Conservation (phyloP, 2,797 vertebrate species). For the Coregonus suidteri region DNA sequence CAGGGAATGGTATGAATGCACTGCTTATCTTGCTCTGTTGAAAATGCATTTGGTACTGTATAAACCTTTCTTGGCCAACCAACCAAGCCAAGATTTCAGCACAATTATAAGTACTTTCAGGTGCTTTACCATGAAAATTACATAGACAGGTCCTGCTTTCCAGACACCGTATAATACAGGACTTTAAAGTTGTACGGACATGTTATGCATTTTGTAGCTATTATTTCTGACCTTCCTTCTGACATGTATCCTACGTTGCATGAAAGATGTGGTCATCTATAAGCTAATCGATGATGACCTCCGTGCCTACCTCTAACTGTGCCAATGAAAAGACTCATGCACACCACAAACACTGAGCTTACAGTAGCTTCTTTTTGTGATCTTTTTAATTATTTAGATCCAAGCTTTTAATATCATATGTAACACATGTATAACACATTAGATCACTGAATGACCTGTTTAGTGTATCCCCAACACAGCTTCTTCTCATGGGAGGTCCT, state of each 20-base stretch:
- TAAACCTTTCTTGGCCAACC: not conserved
- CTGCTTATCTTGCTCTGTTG: no score
- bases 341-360: not conserved
- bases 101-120: not conserved
- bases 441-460: not conserved
- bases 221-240: no score
- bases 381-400: not conserved
- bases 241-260: not conserved
- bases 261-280: not conserved
- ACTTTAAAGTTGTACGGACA: no score
- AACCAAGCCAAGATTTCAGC: not conserved
- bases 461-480: not conserved
- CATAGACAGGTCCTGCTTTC: not conserved
- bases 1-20: not conserved
- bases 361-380: not conserved
- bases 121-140: not conserved
- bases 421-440: not conserved
- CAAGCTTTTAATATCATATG: conserved; percentile 5
- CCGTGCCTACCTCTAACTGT: not conserved
- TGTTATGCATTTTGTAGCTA: no score
- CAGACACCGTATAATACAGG: no score
- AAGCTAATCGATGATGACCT: not conserved
- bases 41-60: not conserved
- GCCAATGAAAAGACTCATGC: not conserved
- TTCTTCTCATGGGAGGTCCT: not conserved